A percentile compares a stretch with the other conserved stretches of the same genome.
phyloP scores from a whole-genome alignment of 1,140 invertebrate species.

The Aethina tumida region DNA sequence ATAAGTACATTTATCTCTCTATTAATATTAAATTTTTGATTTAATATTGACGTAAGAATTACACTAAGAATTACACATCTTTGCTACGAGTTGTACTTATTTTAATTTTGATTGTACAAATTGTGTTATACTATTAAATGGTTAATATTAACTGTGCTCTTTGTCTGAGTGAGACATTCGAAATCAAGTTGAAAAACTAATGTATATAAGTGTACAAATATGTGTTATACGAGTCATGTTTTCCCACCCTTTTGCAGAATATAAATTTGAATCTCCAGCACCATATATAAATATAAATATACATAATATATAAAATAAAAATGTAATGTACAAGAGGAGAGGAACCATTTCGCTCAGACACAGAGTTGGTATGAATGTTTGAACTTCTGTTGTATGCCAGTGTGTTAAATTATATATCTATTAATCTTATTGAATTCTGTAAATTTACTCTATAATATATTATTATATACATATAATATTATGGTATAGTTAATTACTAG shows the following conservation, averaged over 20 bases:
- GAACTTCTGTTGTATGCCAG: constrained; percentile 28
- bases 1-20: constrained; percentile 28
- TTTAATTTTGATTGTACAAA: constrained; percentile 36
- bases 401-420: constrained; percentile 33
- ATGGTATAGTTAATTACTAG: constrained; percentile 34
- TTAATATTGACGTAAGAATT: constrained; percentile 22
- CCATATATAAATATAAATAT: constrained; percentile 17
- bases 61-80: constrained; percentile 31
- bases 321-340: too few relatives aligned
- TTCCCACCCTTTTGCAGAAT: constrained; percentile 18
- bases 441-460: constrained; percentile 36
- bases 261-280: constrained; percentile 28
- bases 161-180: constrained; percentile 24
- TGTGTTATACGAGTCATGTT: constrained; percentile 25
- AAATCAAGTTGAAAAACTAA: constrained; percentile 9
- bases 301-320: too few relatives aligned
- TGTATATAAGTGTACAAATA: constrained; percentile 33
- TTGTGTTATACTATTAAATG: constrained; percentile 33
- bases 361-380: constrained; percentile 26
- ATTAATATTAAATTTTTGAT: constrained; percentile 23
- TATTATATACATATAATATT: constrained; percentile 34
- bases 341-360: constrained; percentile 20
- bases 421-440: constrained; percentile 34
- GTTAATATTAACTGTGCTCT: constrained; percentile 27
- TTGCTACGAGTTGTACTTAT: constrained; percentile 37